phyloP scores from a whole-genome alignment of 2,888 invertebrate species.

The Homarus gammarus region DNA sequence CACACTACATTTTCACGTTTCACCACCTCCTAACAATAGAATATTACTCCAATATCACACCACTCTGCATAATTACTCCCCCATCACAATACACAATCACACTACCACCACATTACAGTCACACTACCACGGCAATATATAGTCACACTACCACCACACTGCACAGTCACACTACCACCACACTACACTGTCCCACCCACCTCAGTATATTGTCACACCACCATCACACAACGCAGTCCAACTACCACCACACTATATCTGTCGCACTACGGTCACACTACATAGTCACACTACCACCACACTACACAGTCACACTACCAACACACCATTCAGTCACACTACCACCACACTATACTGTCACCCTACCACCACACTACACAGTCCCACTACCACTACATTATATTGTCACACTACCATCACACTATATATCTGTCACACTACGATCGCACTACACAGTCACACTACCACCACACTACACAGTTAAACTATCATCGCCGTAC shows the following conservation, averaged over 20 bases:
- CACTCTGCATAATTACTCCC: not conserved
- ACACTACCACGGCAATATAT: not conserved
- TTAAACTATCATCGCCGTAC: not conserved
- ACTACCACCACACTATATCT: not conserved
- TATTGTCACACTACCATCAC: not conserved
- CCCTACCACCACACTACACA: not conserved
- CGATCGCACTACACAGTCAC: not conserved
- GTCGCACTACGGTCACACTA: not conserved
- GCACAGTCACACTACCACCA: no score
- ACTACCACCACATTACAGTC: not conserved
- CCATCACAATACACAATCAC: not conserved
- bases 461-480: not conserved
- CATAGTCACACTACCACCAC: not conserved
- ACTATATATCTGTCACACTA: not conserved
- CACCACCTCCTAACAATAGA: no score
- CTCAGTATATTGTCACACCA: no score
- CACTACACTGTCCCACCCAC: no score
- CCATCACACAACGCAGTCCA: no score
- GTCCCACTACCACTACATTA: not conserved
- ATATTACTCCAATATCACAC: no score
- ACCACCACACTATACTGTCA: not conserved
- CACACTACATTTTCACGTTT: no score
- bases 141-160: not conserved
- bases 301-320: not conserved
- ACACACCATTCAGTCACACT: no score